Conservation (phyloP, 2,888 invertebrate species). For the Camptogramma bilineatum region DNA sequence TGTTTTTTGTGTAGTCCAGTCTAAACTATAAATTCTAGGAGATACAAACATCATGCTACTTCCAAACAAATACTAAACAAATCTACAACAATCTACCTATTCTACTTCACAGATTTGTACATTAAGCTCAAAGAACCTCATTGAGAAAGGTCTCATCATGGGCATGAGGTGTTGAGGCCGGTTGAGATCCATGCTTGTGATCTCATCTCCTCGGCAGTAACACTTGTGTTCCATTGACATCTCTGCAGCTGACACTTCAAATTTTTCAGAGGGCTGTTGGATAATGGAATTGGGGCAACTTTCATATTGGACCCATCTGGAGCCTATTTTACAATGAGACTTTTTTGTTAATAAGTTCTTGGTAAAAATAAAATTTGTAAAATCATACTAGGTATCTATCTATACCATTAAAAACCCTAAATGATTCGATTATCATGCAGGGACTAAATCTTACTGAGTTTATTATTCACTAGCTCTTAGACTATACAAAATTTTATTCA, state of each 20-base stretch:
- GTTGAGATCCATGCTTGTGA: constrained; percentile 63
- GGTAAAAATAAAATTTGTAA: no score
- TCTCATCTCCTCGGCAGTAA: constrained; percentile 75
- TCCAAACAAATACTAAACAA: no score
- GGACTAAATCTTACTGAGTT: not conserved
- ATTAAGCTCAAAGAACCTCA: constrained; percentile 64
- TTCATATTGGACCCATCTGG: not conserved
- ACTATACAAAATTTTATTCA: not conserved
- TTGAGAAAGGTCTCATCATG: constrained; percentile 81
- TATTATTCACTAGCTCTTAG: not conserved
- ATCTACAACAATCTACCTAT: not conserved
- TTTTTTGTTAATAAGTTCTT: no score
- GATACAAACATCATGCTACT: no score
- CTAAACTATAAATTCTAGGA: no score
- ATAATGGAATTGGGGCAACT: not conserved
- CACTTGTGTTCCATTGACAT: constrained; percentile 78
- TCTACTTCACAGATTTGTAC: not conserved
- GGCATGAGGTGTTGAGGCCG: constrained; percentile 78
- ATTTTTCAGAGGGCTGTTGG: constrained; percentile 47
- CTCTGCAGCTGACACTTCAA: constrained; percentile 58
- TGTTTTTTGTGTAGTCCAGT: no score
- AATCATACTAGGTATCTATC: no score
- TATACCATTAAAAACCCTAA: no score
- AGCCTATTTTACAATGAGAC: no score
- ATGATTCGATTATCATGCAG: not conserved